Evolutionary conservation across 2,888 invertebrate species (phyloP).

Genomic region (Seira ritae): DNA sequence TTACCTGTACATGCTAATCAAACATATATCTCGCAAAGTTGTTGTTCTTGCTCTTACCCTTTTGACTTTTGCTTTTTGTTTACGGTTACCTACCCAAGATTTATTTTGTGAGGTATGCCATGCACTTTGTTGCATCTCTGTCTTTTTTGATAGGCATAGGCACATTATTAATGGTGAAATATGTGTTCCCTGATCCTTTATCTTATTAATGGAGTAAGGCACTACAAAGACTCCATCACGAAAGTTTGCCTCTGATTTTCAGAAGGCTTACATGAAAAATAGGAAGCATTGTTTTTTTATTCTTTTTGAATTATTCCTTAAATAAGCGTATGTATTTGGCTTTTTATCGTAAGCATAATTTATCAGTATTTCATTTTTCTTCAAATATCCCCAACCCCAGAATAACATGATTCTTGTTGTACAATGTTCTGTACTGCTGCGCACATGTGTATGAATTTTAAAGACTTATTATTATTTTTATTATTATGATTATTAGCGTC

Average conservation of each 20-base stretch:
- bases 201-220: not conserved
- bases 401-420: not conserved
- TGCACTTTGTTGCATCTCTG: not conserved
- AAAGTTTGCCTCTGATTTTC: not conserved
- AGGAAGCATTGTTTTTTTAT: not conserved
- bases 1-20: not conserved
- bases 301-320: not conserved
- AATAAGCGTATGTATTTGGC: not conserved
- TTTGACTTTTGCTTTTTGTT: conserved; percentile 25
- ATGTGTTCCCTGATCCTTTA: not conserved
- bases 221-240: not conserved
- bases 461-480: conserved; percentile 12
- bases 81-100: conserved; percentile 2
- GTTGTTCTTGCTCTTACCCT: not conserved
- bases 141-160: not conserved
- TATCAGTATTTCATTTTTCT: not conserved
- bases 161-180: not conserved
- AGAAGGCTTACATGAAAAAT: not conserved
- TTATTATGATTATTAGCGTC: conserved; percentile 19
- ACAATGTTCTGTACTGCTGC: no score
- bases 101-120: not conserved
- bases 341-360: not conserved
- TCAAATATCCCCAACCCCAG: not conserved
- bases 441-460: not conserved
- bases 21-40: not conserved